These are phyloP conservation scores for Papilio glaucus DNA, from an alignment of 1,140 invertebrate species.

Conservation along the genomic window DNA sequence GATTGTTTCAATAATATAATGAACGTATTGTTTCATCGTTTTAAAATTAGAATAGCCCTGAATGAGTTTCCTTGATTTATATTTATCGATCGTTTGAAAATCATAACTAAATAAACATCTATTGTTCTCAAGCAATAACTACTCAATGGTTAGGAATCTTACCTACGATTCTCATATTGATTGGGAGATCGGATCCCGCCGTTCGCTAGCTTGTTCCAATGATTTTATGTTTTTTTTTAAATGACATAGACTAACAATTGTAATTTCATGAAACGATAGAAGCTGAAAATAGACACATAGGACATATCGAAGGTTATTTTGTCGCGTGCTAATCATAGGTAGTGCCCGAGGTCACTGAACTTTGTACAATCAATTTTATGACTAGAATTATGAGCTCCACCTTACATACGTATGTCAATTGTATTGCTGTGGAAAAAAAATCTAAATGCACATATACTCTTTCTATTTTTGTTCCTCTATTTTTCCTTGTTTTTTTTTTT, in stretches of 20 bases:
- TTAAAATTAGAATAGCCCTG: conserved; percentile 11
- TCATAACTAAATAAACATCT: conserved; percentile 19
- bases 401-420: background rate
- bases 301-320: background rate
- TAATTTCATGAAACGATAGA: background rate
- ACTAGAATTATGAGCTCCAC: background rate
- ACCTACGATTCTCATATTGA: background rate
- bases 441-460: too few species aligned
- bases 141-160: background rate
- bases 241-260: background rate
- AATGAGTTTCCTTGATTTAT: conserved; percentile 2
- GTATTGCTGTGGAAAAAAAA: background rate
- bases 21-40: conserved; percentile 1
- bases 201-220: background rate
- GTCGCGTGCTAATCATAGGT: background rate
- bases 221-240: too few species aligned
- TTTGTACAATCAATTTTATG: conserved; percentile 14
- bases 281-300: background rate
- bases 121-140: background rate
- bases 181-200: background rate
- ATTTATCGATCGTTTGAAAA: conserved; percentile 11
- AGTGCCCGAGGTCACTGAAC: background rate
- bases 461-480: too few species aligned
- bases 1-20: conserved; percentile 4
- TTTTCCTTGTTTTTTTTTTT: too few species aligned